Percentiles rank a stretch among this genome's conserved stretches.
These are phyloP conservation scores for Acrobasis repandana DNA, from an alignment of 2,888 invertebrate species.

Conservation along the genomic window DNA sequence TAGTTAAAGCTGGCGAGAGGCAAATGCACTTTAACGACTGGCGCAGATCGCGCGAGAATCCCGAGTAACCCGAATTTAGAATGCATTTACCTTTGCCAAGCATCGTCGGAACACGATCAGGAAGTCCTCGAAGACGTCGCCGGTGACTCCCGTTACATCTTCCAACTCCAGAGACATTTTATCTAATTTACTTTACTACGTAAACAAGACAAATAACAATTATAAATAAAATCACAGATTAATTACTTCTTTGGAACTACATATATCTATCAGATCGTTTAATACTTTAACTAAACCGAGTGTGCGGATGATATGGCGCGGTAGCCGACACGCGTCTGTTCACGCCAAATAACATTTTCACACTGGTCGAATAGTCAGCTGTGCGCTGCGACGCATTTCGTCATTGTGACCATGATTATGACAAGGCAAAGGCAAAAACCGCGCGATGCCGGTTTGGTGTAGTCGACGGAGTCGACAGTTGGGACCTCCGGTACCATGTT, in stretches of 20 bases:
- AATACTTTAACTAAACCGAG: constrained; percentile 57
- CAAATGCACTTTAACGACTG: constrained; percentile 44
- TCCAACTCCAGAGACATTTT: constrained; percentile 87
- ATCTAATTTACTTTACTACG: constrained; percentile 45
- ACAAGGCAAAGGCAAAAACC: constrained; percentile 46
- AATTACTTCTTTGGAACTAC: constrained; percentile 66
- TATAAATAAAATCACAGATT: constrained; percentile 66
- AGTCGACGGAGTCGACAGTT: constrained; percentile 34
- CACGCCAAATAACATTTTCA: constrained; percentile 52
- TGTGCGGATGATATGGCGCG: constrained; percentile 46
- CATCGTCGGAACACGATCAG: constrained; percentile 86
- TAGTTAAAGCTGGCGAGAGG: constrained; percentile 35
- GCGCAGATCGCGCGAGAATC: constrained; percentile 41
- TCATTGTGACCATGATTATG: constrained; percentile 50
- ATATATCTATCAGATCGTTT: constrained; percentile 60
- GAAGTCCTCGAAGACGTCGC: constrained; percentile 89
- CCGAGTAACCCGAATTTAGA: constrained; percentile 66
- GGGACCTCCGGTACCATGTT: constrained; percentile 39
- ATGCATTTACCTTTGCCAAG: constrained; percentile 86
- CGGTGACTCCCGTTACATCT: constrained; percentile 83
- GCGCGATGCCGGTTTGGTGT: constrained; percentile 57
- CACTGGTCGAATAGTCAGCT: constrained; percentile 45
- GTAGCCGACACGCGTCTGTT: constrained; percentile 45
- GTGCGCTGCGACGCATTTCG: constrained; percentile 44
- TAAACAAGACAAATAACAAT: constrained; percentile 49